Conservation (phyloP, 2,797 vertebrate genomes). For the Epinephelus malabaricus region DNA sequence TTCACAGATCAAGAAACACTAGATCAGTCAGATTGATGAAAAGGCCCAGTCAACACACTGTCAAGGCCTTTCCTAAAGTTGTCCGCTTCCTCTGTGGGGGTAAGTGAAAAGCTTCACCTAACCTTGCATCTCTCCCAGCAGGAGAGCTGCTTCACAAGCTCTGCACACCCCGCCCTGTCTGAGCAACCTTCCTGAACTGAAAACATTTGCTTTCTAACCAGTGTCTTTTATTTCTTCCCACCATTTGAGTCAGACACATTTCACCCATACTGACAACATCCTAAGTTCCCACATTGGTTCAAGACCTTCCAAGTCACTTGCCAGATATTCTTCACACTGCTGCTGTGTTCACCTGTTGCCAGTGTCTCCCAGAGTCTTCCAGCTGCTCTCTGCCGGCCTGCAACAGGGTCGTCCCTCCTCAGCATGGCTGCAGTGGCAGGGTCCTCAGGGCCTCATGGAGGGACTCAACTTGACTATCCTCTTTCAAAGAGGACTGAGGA, state of each 20-base stretch:
- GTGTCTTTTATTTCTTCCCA: conserved; percentile 59
- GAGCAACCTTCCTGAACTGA: conserved; percentile 44
- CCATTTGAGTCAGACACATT: conserved; percentile 52
- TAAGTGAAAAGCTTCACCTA: conserved; percentile 48
- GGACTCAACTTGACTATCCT: conserved; percentile 71
- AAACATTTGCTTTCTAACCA: conserved; percentile 52
- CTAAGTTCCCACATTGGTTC: conserved; percentile 61
- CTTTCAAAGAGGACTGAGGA: conserved; percentile 79
- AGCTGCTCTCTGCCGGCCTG: conserved; percentile 56
- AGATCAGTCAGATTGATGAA: conserved; percentile 78
- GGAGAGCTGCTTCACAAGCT: conserved; percentile 48
- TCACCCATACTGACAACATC: conserved; percentile 53
- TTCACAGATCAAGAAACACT: conserved; percentile 76
- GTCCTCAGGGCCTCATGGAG: conserved; percentile 72
- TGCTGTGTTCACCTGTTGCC: conserved; percentile 63
- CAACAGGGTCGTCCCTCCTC: conserved; percentile 37
- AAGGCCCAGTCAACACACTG: conserved; percentile 81
- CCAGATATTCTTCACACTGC: conserved; percentile 55
- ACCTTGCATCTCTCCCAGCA: conserved; percentile 40
- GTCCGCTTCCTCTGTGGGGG: conserved; percentile 69
- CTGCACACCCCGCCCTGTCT: conserved; percentile 39
- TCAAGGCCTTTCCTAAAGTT: conserved; percentile 73
- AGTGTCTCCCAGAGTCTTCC: conserved; percentile 46
- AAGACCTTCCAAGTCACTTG: conserved; percentile 57
- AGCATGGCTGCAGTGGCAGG: conserved; percentile 45